Conservation (phyloP, 2,797 vertebrate genomes). For the Nyctalus aviator region DNA sequence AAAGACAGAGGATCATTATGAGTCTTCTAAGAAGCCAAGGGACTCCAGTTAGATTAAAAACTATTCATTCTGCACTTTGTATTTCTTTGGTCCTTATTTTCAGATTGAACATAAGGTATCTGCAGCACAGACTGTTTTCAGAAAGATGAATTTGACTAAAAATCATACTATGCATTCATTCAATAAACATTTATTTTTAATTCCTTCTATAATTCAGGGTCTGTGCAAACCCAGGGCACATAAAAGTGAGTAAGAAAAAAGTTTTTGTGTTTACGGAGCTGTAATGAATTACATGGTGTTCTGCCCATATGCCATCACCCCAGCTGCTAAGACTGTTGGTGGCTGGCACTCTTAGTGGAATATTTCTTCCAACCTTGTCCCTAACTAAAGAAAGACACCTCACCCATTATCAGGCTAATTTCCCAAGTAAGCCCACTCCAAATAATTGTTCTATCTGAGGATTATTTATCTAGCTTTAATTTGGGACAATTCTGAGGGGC, state of each 20-base stretch:
- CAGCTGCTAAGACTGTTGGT: neutral
- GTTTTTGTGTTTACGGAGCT: conserved; percentile 30
- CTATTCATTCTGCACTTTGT: conserved; percentile 78
- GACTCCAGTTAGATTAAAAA: conserved; percentile 73
- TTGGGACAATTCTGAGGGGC: neutral
- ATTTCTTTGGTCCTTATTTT: conserved; percentile 76
- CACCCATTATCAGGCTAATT: neutral
- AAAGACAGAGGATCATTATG: conserved; percentile 73
- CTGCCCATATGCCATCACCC: neutral
- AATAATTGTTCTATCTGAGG: neutral
- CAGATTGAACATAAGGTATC: conserved; percentile 78
- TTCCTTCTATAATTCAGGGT: conserved; percentile 60
- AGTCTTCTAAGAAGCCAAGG: conserved; percentile 69
- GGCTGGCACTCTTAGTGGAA: neutral
- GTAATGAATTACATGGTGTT: neutral
- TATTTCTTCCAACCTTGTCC: neutral
- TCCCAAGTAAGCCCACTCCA: neutral
- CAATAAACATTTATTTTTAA: conserved; percentile 78
- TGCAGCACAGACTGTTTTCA: conserved; percentile 74
- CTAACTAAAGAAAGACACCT: neutral
- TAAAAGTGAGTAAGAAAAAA: conserved; percentile 67
- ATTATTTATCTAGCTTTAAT: neutral
- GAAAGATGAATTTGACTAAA: conserved; percentile 82
- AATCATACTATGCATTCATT: conserved; percentile 75
- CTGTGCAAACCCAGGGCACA: conserved; percentile 19